Conservation (phyloP, 1,140 invertebrate genomes). For the Cotesia vestalis region DNA sequence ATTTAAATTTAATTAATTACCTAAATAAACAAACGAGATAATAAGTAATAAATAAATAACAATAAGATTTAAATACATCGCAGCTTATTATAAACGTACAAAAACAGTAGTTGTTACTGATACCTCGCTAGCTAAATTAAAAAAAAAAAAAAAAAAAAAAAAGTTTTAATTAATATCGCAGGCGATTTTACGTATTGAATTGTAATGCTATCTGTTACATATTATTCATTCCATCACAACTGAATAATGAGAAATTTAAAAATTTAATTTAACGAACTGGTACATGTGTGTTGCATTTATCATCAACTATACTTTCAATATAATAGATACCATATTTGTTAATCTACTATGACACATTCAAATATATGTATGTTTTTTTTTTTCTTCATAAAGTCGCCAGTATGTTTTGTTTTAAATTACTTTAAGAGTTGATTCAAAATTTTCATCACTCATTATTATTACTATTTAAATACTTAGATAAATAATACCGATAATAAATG, state of each 20-base stretch:
- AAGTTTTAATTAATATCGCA: slow-evolving; percentile 54
- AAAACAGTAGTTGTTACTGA: background rate
- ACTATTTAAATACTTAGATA: background rate
- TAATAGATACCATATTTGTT: slow-evolving; percentile 25
- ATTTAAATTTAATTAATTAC: background rate
- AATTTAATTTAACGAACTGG: slow-evolving; percentile 8
- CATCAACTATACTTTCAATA: slow-evolving; percentile 21
- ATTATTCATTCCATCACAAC: slow-evolving; percentile 57
- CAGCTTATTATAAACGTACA: slow-evolving; percentile 5
- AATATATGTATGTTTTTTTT: background rate
- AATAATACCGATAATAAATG: background rate
- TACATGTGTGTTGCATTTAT: slow-evolving; percentile 49
- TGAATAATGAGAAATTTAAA: background rate
- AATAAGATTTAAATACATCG: background rate
- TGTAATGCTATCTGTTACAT: slow-evolving; percentile 38
- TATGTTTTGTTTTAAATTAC: background rate
- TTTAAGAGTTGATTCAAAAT: background rate
- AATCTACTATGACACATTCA: slow-evolving; percentile 33
- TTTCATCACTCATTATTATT: background rate
- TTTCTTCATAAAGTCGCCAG: too few species aligned
- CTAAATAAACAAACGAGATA: background rate
- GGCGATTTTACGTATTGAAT: slow-evolving; percentile 59
- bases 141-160: slow-evolving; percentile 44
- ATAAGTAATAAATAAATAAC: background rate
- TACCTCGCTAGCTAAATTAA: slow-evolving; percentile 43